phyloP scores from a whole-genome alignment of 2,113 vertebrate species.

The Myrmecobius fasciatus region DNA sequence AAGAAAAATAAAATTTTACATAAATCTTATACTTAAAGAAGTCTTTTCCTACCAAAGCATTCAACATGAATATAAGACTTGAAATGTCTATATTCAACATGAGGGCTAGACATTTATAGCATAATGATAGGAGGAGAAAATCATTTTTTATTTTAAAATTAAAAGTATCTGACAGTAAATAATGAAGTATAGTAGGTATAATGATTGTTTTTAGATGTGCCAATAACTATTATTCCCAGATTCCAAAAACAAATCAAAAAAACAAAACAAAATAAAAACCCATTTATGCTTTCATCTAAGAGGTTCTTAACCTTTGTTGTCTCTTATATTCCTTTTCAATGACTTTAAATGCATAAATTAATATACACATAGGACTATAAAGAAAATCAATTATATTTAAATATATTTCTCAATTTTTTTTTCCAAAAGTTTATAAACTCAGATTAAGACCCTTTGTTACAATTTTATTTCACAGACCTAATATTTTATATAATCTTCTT shows the following conservation, averaged over 20 bases:
- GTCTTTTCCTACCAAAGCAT: neutral
- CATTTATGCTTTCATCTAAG: neutral
- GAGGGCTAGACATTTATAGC: conserved; percentile 4
- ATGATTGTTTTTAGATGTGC: neutral
- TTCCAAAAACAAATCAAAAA: neutral
- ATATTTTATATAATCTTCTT: conserved; percentile 15
- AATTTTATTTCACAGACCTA: conserved; percentile 1
- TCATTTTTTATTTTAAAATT: neutral
- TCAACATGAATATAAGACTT: conserved; percentile 21
- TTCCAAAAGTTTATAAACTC: neutral
- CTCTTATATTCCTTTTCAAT: neutral
- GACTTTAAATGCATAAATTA: neutral
- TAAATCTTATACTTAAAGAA: neutral
- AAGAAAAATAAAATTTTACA: neutral
- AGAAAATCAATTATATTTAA: neutral
- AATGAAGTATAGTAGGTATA: conserved; percentile 1
- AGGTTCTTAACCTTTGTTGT: neutral
- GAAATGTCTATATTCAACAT: neutral
- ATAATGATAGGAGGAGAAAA: neutral
- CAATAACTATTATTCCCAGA: conserved; percentile 29
- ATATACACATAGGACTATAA: neutral
- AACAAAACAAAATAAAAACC: neutral
- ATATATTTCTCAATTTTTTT: neutral
- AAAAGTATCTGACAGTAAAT: conserved; percentile 28
- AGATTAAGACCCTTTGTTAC: neutral